A percentile compares a stretch with the other conserved stretches of the same genome.
phyloP scores from a whole-genome alignment of 1,140 invertebrate species.

The Coenobita brevimanus region DNA sequence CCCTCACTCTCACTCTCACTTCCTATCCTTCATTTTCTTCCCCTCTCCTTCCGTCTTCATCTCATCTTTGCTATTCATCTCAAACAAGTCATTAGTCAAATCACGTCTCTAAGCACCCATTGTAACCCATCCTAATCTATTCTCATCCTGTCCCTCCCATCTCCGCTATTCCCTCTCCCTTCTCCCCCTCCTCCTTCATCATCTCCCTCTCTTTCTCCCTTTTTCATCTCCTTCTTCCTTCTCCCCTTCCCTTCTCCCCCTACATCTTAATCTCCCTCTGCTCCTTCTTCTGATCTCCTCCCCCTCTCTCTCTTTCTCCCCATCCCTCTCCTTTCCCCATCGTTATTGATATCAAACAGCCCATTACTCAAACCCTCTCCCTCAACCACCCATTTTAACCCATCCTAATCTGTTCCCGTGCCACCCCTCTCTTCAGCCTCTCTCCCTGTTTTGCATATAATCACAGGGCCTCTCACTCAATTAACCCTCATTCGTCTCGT shows the following conservation, averaged over 20 bases:
- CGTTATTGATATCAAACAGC: not conserved
- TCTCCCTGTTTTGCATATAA: too few relatives aligned
- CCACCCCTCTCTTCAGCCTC: too few relatives aligned
- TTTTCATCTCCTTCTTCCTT: not conserved
- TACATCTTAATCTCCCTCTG: too few relatives aligned
- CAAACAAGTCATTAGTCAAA: too few relatives aligned
- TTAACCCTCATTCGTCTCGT: too few relatives aligned
- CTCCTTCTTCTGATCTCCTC: too few relatives aligned
- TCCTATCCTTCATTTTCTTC: not conserved
- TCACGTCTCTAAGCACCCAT: not conserved
- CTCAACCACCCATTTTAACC: not conserved
- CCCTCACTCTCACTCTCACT: too few relatives aligned
- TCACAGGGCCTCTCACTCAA: too few relatives aligned
- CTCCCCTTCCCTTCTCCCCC: conserved; percentile 3
- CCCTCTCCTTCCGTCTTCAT: not conserved
- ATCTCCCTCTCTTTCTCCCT: conserved; percentile 23
- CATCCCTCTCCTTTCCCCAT: not conserved
- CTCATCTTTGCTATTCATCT: not conserved
- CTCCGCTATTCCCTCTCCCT: not conserved
- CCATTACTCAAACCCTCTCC: not conserved
- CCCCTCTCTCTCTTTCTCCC: conserved; percentile 9
- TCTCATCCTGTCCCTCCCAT: not conserved
- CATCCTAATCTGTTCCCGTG: not conserved
- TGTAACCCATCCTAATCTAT: not conserved
- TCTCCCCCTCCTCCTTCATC: not conserved